These are phyloP conservation scores for Synergus umbraculus DNA, from an alignment of 2,888 invertebrate species.

Conservation along the genomic window DNA sequence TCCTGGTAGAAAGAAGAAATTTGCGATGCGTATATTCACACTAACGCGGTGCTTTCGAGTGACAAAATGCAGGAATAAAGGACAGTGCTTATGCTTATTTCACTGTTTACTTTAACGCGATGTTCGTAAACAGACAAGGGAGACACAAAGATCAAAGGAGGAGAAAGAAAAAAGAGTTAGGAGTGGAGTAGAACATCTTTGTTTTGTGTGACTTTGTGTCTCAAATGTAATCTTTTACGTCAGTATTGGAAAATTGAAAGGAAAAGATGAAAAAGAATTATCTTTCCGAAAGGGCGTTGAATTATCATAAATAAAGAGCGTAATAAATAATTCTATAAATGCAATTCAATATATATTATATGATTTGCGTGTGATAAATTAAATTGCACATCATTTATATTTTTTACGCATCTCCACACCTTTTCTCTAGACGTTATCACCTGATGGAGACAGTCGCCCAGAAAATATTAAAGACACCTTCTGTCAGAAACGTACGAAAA, in stretches of 20 bases:
- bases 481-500: background rate
- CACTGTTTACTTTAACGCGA: conserved; percentile 10
- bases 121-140: background rate
- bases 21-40: background rate
- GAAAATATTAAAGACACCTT: background rate
- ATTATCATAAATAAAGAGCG: background rate
- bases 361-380: no score
- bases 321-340: background rate
- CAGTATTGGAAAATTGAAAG: background rate
- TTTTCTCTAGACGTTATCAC: background rate
- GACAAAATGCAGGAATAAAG: background rate
- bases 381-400: background rate
- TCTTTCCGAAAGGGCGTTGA: background rate
- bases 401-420: background rate
- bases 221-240: background rate
- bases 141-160: background rate
- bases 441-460: background rate
- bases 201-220: background rate
- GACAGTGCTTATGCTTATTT: conserved; percentile 2
- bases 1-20: background rate
- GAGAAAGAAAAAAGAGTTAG: background rate
- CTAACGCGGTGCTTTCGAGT: background rate
- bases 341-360: no score
- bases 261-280: background rate
- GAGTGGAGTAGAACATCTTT: background rate